phyloP scores from a whole-genome alignment of 2,888 invertebrate genomes.

The Hipparchia semele region DNA sequence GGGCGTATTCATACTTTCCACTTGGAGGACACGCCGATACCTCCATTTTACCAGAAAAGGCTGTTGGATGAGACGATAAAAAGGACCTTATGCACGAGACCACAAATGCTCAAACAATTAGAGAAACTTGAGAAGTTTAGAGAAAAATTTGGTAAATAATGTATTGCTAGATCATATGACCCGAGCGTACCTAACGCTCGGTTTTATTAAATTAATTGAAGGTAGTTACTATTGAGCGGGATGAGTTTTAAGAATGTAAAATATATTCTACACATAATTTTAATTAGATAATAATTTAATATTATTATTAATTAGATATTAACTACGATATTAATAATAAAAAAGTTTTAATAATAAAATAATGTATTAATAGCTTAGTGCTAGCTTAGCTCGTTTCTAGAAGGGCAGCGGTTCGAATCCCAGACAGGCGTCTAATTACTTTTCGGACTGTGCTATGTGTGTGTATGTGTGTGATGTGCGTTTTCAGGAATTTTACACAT shows the following conservation, averaged over 20 bases:
- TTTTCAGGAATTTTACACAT: no score
- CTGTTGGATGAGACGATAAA: conserved; percentile 85
- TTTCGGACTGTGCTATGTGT: no score
- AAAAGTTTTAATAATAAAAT: conserved; percentile 20
- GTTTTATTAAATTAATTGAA: no score
- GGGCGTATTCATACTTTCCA: conserved; percentile 87
- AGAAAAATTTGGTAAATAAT: conserved; percentile 42
- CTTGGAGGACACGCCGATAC: conserved; percentile 89
- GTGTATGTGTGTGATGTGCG: no score
- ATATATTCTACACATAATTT: not conserved
- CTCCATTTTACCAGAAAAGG: conserved; percentile 86
- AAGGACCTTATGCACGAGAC: conserved; percentile 85
- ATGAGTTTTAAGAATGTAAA: no score
- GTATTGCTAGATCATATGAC: not conserved
- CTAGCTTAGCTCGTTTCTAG: no score
- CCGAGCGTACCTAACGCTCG: no score
- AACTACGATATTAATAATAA: not conserved
- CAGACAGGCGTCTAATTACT: no score
- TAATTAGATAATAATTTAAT: not conserved
- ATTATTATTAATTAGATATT: not conserved
- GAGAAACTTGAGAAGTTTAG: conserved; percentile 78
- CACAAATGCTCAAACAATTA: conserved; percentile 83
- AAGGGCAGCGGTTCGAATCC: no score
- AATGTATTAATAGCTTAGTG: not conserved
- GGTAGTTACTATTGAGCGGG: no score